These are phyloP conservation scores for Barypeithes pellucidus DNA, from an alignment of 2,888 invertebrate genomes.

Conservation along the genomic window DNA sequence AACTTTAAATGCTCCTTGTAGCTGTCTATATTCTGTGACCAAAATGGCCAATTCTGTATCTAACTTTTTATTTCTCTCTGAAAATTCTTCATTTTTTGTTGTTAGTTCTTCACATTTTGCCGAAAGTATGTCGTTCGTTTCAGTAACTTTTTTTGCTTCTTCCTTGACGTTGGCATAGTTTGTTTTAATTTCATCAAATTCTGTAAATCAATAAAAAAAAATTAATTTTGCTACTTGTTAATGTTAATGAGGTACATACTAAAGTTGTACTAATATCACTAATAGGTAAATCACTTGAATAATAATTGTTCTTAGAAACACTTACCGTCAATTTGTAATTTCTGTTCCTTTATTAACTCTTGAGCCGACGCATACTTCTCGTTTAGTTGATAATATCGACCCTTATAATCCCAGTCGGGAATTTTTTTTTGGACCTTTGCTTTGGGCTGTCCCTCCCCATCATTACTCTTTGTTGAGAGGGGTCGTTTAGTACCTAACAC, in stretches of 20 bases:
- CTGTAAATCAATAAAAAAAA: constrained; percentile 37
- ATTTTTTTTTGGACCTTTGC: constrained; percentile 57
- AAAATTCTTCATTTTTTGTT: constrained; percentile 26
- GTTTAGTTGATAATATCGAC: constrained; percentile 75
- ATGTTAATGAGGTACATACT: too few relatives aligned
- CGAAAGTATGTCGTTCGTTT: constrained; percentile 22
- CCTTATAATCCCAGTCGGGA: constrained; percentile 69
- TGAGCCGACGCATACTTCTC: constrained; percentile 76
- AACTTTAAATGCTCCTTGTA: constrained; percentile 61
- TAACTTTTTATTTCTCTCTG: constrained; percentile 29
- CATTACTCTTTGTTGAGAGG: constrained; percentile 29
- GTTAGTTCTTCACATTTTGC: constrained; percentile 17
- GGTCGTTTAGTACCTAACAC: constrained; percentile 22
- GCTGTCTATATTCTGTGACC: constrained; percentile 54
- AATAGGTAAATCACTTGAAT: too few relatives aligned
- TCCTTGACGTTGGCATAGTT: constrained; percentile 32
- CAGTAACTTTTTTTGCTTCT: constrained; percentile 35
- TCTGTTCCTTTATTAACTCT: constrained; percentile 72
- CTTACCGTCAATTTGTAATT: constrained; percentile 65
- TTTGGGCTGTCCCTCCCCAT: constrained; percentile 53
- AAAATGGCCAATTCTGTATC: constrained; percentile 25
- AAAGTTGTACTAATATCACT: too few relatives aligned
- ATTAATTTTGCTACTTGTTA: too few relatives aligned
- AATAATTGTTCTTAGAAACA: too few relatives aligned
- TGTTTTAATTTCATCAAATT: constrained; percentile 41